These are phyloP conservation scores for Eumacrocentrus americanus DNA, from an alignment of 2,888 invertebrate genomes.

Conservation along the genomic window DNA sequence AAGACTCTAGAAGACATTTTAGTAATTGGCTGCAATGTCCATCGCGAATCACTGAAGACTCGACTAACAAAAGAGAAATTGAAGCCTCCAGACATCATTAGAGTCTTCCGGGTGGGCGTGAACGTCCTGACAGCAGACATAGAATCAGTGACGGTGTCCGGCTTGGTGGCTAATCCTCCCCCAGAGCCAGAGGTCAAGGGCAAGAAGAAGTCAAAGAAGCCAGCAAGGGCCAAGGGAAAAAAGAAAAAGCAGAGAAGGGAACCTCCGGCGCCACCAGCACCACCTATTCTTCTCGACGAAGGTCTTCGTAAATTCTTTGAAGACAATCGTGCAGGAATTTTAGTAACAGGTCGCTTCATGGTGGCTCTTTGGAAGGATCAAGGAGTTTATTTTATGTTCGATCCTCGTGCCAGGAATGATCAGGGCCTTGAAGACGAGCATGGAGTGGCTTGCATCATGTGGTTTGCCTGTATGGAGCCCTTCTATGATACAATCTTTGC, in stretches of 20 bases:
- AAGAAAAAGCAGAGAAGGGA: conserved; percentile 34
- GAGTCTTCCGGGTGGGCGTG: conserved; percentile 52
- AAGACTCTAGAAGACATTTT: conserved; percentile 55
- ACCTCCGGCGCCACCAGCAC: conserved; percentile 40
- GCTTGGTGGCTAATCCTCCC: conserved; percentile 46
- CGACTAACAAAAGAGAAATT: conserved; percentile 36
- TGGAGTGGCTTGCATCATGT: conserved; percentile 49
- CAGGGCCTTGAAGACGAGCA: conserved; percentile 37
- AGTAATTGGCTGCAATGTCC: conserved; percentile 45
- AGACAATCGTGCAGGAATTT: conserved; percentile 50
- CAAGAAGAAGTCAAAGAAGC: conserved; percentile 33
- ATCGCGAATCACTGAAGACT: conserved; percentile 44
- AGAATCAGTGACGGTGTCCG: conserved; percentile 43
- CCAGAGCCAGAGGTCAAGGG: conserved; percentile 44
- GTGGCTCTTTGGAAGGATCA: conserved; percentile 52
- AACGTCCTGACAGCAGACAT: conserved; percentile 53
- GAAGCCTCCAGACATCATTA: conserved; percentile 46
- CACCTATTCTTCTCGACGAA: conserved; percentile 46
- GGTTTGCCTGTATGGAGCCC: conserved; percentile 54
- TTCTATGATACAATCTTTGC: conserved; percentile 45
- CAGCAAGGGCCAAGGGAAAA: conserved; percentile 35
- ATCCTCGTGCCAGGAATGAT: conserved; percentile 44
- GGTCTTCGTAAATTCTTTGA: conserved; percentile 50
- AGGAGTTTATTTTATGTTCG: conserved; percentile 54
- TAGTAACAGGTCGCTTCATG: conserved; percentile 46